Conservation (phyloP, 2,888 invertebrate genomes). For the Habroteleia sp. region DNA sequence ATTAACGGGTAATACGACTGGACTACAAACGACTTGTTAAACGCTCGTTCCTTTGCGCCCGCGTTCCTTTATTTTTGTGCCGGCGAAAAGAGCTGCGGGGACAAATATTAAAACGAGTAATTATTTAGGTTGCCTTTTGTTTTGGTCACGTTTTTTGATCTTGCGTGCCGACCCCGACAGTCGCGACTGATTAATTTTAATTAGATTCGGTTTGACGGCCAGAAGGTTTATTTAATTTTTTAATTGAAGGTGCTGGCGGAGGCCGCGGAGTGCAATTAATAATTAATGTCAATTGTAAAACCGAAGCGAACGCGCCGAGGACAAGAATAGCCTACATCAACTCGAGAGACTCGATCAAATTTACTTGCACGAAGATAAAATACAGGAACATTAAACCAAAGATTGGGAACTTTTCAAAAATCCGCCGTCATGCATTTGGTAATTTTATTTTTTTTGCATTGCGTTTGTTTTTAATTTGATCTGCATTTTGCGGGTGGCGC, state of each 20-base stretch:
- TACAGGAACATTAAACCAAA: too few relatives aligned
- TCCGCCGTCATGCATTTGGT: too few relatives aligned
- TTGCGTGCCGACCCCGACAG: conserved; percentile 12
- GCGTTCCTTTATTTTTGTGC: conserved; percentile 11
- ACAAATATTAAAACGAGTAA: conserved; percentile 57
- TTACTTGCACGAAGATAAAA: too few relatives aligned
- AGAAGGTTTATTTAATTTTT: conserved; percentile 11
- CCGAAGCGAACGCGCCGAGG: too few relatives aligned
- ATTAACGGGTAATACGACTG: conserved; percentile 78
- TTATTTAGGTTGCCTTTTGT: conserved; percentile 35
- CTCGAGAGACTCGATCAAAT: too few relatives aligned
- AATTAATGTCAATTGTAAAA: too few relatives aligned
- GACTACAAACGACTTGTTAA: conserved; percentile 78
- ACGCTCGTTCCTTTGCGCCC: conserved; percentile 67
- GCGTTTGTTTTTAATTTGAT: too few relatives aligned
- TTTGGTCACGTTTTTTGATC: conserved; percentile 16
- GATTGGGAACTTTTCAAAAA: too few relatives aligned
- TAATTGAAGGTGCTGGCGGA: neutral
- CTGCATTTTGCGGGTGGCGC: too few relatives aligned
- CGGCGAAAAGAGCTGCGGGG: conserved; percentile 38
- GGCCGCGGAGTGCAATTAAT: too few relatives aligned
- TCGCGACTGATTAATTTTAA: conserved; percentile 28
- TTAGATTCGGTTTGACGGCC: conserved; percentile 13
- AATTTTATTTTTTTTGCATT: too few relatives aligned
- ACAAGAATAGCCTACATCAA: too few relatives aligned